Conservation (phyloP, 2,797 vertebrate genomes). For the Periophthalmus magnuspinnatus region DNA sequence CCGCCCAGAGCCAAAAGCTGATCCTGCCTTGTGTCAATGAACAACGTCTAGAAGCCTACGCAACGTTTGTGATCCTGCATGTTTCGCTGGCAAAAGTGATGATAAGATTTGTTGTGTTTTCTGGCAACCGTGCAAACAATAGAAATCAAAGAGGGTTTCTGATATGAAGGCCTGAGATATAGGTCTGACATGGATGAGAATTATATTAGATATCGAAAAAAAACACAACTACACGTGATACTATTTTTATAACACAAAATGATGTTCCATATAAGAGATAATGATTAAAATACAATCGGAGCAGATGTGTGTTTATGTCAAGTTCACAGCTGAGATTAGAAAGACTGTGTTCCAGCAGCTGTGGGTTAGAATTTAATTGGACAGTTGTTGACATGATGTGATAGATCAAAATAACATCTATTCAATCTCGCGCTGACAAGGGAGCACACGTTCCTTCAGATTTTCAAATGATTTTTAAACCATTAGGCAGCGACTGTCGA, state of each 20-base stretch:
- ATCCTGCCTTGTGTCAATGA: conserved; percentile 30
- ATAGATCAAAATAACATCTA: conserved; percentile 59
- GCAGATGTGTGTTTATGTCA: conserved; percentile 32
- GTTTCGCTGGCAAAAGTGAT: conserved; percentile 16
- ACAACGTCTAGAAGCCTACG: conserved; percentile 31
- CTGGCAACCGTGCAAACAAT: conserved; percentile 28
- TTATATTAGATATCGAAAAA: background rate
- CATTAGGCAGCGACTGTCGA: conserved; percentile 47
- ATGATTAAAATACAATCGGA: conserved; percentile 17
- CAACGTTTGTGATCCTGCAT: conserved; percentile 23
- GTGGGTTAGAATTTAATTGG: conserved; percentile 65
- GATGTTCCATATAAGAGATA: background rate
- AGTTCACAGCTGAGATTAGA: conserved; percentile 32
- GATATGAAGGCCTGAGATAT: conserved; percentile 15
- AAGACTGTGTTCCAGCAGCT: conserved; percentile 37
- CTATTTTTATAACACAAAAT: conserved; percentile 21
- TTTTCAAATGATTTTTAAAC: conserved; percentile 55
- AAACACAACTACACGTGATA: background rate
- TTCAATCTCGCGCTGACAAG: conserved; percentile 54
- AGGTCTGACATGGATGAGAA: conserved; percentile 18
- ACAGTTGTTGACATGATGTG: conserved; percentile 57
- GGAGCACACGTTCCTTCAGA: conserved; percentile 43
- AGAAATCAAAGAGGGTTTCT: conserved; percentile 8
- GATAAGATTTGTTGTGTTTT: conserved; percentile 8
- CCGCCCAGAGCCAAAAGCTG: conserved; percentile 37